phyloP scores from a whole-genome alignment of 1,140 invertebrate species.

The Rhizoglyphus robini region DNA sequence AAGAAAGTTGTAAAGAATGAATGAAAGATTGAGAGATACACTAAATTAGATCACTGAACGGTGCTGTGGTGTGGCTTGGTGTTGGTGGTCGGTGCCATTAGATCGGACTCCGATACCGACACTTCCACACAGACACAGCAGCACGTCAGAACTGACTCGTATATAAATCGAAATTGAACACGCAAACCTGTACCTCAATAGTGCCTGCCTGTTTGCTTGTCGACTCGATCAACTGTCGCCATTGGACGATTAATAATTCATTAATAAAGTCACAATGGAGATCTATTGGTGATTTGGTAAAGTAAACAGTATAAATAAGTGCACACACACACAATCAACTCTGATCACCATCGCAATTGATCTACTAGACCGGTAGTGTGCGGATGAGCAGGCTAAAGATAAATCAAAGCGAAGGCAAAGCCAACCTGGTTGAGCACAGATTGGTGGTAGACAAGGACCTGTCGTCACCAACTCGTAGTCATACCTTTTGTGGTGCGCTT shows the following conservation, averaged over 20 bases:
- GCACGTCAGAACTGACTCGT: neutral
- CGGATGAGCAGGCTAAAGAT: too few species aligned
- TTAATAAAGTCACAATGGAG: neutral
- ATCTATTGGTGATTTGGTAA: neutral
- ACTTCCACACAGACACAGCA: too few species aligned
- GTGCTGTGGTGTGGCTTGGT: neutral
- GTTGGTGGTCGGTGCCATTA: too few species aligned
- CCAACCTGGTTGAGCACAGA: neutral
- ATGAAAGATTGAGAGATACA: neutral
- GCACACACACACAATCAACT: too few species aligned
- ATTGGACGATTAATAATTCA: slow-evolving; percentile 15
- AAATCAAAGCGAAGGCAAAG: too few species aligned
- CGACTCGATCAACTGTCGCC: neutral
- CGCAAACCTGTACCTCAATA: neutral
- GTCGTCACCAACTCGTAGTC: too few species aligned
- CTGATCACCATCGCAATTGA: too few species aligned
- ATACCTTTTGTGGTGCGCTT: too few species aligned
- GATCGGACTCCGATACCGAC: too few species aligned
- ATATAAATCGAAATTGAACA: neutral
- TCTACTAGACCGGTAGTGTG: too few species aligned
- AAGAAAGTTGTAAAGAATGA: neutral
- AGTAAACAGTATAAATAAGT: neutral
- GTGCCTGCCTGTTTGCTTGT: neutral
- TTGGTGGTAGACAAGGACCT: too few species aligned
- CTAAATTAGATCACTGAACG: neutral